Conservation (phyloP, 2,888 invertebrate genomes). For the Sipha maydis region DNA sequence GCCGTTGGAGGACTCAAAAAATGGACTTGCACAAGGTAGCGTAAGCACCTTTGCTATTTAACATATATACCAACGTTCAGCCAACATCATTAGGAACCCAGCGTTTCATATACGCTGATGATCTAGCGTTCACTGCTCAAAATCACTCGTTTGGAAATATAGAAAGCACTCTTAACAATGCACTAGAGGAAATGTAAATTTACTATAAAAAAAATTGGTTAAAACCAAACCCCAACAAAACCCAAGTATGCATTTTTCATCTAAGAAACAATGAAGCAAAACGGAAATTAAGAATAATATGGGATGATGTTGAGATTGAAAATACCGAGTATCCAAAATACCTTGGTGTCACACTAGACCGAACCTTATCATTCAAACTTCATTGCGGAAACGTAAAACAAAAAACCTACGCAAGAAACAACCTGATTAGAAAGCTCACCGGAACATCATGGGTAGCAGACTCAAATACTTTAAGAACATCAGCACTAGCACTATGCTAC, state of each 20-base stretch:
- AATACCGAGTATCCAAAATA: too few species aligned
- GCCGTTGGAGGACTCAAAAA: too few species aligned
- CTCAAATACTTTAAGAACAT: slow-evolving; percentile 21
- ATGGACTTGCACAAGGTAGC: slow-evolving; percentile 55
- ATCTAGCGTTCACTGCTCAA: slow-evolving; percentile 49
- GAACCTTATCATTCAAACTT: too few species aligned
- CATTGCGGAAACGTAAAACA: too few species aligned
- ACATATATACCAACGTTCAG: slow-evolving; percentile 54
- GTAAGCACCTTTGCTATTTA: slow-evolving; percentile 52
- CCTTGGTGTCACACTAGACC: too few species aligned
- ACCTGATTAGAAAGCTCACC: slow-evolving; percentile 31
- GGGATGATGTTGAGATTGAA: too few species aligned
- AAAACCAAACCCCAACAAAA: too few species aligned
- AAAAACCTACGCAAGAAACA: neutral
- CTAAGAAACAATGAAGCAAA: slow-evolving; percentile 31
- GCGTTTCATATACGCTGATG: slow-evolving; percentile 55
- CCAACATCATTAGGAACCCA: too few species aligned
- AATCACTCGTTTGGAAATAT: slow-evolving; percentile 35
- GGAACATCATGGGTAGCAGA: slow-evolving; percentile 18
- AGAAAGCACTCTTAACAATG: slow-evolving; percentile 20
- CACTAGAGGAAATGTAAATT: too few species aligned
- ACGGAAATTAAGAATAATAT: too few species aligned
- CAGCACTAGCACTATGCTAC: too few species aligned
- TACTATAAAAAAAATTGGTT: neutral
- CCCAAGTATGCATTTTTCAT: slow-evolving; percentile 30